Conservation (phyloP, 2,888 invertebrate species). For the Anagyrus pseudococci region DNA sequence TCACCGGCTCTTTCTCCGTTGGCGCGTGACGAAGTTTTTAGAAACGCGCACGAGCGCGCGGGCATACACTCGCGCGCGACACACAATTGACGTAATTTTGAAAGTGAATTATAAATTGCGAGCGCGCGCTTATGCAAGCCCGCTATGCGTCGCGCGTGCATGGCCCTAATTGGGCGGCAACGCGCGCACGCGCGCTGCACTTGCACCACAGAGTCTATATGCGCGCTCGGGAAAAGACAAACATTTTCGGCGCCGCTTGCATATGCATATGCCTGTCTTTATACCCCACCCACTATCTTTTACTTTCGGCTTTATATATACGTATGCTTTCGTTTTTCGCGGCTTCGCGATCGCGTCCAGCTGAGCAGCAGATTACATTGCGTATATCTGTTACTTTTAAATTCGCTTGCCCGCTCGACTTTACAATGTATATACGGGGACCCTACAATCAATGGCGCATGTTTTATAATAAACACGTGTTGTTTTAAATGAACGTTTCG, state of each 20-base stretch:
- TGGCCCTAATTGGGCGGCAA: conserved; percentile 35
- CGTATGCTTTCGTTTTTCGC: no score
- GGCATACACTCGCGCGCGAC: conserved; percentile 31
- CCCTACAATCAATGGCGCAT: no score
- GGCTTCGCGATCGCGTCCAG: no score
- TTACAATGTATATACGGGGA: no score
- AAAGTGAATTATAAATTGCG: conserved; percentile 38
- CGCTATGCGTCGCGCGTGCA: background rate
- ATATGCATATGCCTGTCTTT: background rate
- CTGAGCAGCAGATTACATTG: no score
- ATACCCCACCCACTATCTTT: background rate
- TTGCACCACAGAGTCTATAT: background rate
- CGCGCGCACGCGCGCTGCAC: background rate
- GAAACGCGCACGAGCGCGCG: conserved; percentile 10
- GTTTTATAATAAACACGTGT: no score
- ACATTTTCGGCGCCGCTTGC: conserved; percentile 1
- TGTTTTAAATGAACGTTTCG: no score
- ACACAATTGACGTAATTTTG: conserved; percentile 39
- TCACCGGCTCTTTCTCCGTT: conserved; percentile 4
- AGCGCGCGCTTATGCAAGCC: conserved; percentile 30
- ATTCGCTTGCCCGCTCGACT: no score
- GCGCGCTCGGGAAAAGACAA: conserved; percentile 18
- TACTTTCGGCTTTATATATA: background rate
- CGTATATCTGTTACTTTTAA: no score
- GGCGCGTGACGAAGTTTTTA: conserved; percentile 34